These are phyloP conservation scores for Stenotaenia linearis DNA, from an alignment of 2,888 invertebrate species.

Conservation along the genomic window DNA sequence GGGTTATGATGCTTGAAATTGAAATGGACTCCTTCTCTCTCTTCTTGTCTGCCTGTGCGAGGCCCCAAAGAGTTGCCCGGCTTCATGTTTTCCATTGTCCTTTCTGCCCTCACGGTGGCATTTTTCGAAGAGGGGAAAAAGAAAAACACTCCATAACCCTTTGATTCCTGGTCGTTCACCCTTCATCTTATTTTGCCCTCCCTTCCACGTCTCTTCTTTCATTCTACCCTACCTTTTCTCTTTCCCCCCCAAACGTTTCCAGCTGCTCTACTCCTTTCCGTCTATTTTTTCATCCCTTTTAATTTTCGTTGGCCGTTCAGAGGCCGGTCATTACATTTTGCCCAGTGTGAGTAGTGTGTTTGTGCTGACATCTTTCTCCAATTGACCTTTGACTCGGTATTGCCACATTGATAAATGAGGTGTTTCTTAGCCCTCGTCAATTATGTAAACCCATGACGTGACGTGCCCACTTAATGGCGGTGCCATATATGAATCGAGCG, in stretches of 20 bases:
- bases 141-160: slow-evolving; percentile 29
- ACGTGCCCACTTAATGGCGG: background rate
- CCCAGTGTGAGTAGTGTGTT: background rate
- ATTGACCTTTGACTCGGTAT: slow-evolving; percentile 26
- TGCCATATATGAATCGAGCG: background rate
- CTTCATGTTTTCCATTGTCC: background rate
- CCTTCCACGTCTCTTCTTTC: background rate
- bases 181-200: background rate
- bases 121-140: background rate
- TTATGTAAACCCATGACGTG: background rate
- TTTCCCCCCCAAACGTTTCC: background rate
- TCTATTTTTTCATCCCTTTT: background rate
- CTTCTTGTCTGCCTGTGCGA: background rate
- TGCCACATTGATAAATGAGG: slow-evolving; percentile 28
- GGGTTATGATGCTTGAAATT: slow-evolving; percentile 28
- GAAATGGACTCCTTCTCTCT: slow-evolving; percentile 27
- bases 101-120: background rate
- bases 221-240: background rate
- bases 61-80: background rate
- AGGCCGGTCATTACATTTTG: background rate
- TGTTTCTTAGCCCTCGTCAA: background rate
- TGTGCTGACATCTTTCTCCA: slow-evolving; percentile 29
- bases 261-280: background rate
- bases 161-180: slow-evolving; percentile 30
- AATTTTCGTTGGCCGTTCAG: background rate